Evolutionary conservation across 2,113 vertebrate species (phyloP).

Genomic region (Hipposideros armiger): DNA sequence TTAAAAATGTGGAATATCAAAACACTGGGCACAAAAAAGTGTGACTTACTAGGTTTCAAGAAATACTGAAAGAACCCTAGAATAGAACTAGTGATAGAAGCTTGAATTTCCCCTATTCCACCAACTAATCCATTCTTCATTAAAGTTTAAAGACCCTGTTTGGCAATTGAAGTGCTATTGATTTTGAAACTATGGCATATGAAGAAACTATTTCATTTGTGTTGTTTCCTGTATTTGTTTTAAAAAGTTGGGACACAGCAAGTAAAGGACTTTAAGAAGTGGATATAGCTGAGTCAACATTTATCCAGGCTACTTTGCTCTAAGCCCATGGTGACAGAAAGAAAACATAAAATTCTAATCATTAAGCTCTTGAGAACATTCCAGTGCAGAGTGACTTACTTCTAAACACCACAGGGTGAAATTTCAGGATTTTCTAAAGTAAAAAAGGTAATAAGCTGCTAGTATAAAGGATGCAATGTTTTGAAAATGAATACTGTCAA

Average conservation of each 20-base stretch:
- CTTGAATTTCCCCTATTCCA: constrained; percentile 50
- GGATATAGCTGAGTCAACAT: constrained; percentile 70
- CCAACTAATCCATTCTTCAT: constrained; percentile 79
- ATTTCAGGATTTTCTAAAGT: neutral
- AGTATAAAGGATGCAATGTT: neutral
- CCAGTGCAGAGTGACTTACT: neutral
- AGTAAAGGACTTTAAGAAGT: constrained; percentile 66
- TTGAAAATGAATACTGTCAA: neutral
- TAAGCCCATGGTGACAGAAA: constrained; percentile 37
- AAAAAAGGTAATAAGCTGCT: neutral
- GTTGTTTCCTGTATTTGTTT: constrained; percentile 77
- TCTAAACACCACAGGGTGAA: neutral
- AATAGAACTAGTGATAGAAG: neutral
- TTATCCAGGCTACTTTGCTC: constrained; percentile 40
- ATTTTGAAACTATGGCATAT: constrained; percentile 74
- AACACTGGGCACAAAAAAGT: neutral
- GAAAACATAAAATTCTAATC: constrained; percentile 58
- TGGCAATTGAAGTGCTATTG: constrained; percentile 77
- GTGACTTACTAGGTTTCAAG: constrained; percentile 7
- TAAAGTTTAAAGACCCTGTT: constrained; percentile 76
- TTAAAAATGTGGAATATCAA: constrained; percentile 16
- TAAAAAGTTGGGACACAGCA: constrained; percentile 67
- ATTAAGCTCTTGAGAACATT: constrained; percentile 55
- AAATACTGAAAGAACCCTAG: neutral
- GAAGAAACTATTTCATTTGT: constrained; percentile 63